A percentile compares a stretch with the other conserved stretches of the same genome.
phyloP scores from a whole-genome alignment of 23 tunicate species.

The Ciona savignyi region DNA sequence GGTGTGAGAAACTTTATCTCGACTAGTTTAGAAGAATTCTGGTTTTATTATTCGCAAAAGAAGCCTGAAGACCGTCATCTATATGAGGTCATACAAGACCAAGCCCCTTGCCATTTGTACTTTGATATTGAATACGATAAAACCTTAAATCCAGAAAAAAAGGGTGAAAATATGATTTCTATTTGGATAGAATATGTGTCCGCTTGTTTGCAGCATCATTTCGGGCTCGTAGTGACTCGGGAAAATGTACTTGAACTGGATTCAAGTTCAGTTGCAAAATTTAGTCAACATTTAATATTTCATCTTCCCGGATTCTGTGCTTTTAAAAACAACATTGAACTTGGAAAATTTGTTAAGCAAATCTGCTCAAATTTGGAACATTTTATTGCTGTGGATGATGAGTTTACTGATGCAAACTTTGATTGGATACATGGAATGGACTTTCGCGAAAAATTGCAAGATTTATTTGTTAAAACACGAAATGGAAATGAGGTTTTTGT shows the following conservation, averaged over 20 bases:
- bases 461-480: constrained; percentile 6
- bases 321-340: constrained; percentile 57
- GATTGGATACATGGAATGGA: not conserved
- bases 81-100: constrained; percentile 71
- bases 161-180: constrained; percentile 36
- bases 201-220: constrained; percentile 16
- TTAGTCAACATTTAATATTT: constrained; percentile 74
- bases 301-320: constrained; percentile 52
- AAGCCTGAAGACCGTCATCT: constrained; percentile 43
- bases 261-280: constrained; percentile 57
- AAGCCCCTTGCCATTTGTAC: constrained; percentile 63
- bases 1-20: constrained; percentile 59
- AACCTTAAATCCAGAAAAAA: constrained; percentile 10
- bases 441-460: not conserved
- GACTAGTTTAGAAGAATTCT: constrained; percentile 64
- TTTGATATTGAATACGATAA: constrained; percentile 80
- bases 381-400: not conserved
- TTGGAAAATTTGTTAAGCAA: constrained; percentile 61
- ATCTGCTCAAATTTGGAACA: constrained; percentile 18
- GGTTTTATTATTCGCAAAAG: constrained; percentile 60
- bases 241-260: constrained; percentile 51
- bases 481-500: constrained; percentile 31
- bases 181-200: constrained; percentile 28
- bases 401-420: not conserved
- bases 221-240: constrained; percentile 15